Conservation (phyloP, 2,113 vertebrate genomes). For the Tragelaphus strepsiceros region DNA sequence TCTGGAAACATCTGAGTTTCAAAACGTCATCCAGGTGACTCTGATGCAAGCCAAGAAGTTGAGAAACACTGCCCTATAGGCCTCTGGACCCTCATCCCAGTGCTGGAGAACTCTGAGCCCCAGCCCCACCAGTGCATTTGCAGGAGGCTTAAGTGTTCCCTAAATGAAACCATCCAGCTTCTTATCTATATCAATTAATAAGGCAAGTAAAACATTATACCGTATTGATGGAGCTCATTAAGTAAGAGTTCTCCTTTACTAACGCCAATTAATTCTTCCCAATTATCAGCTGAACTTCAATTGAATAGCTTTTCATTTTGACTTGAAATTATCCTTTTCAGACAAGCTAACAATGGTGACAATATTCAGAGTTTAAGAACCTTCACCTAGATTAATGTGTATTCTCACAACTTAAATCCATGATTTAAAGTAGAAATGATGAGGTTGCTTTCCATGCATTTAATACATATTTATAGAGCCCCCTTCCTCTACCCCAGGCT, state of each 20-base stretch:
- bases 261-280: slow-evolving; percentile 56
- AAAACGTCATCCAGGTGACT: neutral
- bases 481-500: neutral
- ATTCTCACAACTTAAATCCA: neutral
- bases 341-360: slow-evolving; percentile 39
- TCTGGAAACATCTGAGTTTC: neutral
- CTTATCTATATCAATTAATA: slow-evolving; percentile 39
- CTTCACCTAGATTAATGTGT: slow-evolving; percentile 3
- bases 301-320: slow-evolving; percentile 53
- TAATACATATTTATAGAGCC: neutral
- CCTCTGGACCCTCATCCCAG: neutral
- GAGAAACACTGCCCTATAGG: neutral
- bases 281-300: slow-evolving; percentile 50
- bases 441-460: neutral
- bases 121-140: neutral
- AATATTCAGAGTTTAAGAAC: slow-evolving; percentile 43
- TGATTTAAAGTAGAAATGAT: neutral
- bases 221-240: slow-evolving; percentile 48
- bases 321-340: slow-evolving; percentile 53
- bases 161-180: neutral
- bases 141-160: neutral
- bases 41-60: neutral
- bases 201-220: slow-evolving; percentile 21
- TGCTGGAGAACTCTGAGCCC: neutral
- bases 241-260: slow-evolving; percentile 40